Percentiles rank a stretch among this genome's conserved stretches.
Conservation (phyloP, 1,140 invertebrate genomes). For the Brachionus rubens region DNA sequence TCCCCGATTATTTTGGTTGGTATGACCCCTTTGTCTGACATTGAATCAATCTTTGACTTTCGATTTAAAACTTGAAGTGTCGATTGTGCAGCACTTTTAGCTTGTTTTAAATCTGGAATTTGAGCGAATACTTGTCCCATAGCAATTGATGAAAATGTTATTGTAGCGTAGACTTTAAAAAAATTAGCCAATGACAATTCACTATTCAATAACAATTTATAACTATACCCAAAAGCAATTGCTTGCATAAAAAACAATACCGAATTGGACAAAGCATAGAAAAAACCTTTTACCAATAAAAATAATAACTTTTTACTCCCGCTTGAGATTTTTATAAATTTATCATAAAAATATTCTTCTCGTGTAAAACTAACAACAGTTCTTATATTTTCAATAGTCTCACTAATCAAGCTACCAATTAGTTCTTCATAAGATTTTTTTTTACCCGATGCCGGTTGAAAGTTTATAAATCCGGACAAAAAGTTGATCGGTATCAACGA, state of each 20-base stretch:
- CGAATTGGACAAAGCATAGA: constrained; percentile 9
- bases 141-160: constrained; percentile 6
- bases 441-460: not conserved
- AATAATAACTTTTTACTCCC: constrained; percentile 15
- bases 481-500: constrained; percentile 68
- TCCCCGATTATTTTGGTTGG: constrained; percentile 67
- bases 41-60: constrained; percentile 9
- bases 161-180: constrained; percentile 25
- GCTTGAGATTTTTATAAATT: constrained; percentile 8
- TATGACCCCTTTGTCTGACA: constrained; percentile 62
- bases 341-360: not conserved
- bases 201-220: not conserved
- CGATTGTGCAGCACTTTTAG: not conserved
- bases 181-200: not conserved
- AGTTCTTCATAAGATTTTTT: constrained; percentile 8
- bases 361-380: not conserved
- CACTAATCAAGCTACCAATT: not conserved
- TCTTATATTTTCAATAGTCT: constrained; percentile 35
- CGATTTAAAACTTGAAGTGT: constrained; percentile 4
- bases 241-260: constrained; percentile 30
- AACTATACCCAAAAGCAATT: not conserved
- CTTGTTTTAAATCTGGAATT: not conserved
- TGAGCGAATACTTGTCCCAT: not conserved
- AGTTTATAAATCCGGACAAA: constrained; percentile 58
- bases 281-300: constrained; percentile 10